These are phyloP conservation scores for Astur gentilis DNA, from an alignment of 2,113 vertebrate species.

Conservation along the genomic window DNA sequence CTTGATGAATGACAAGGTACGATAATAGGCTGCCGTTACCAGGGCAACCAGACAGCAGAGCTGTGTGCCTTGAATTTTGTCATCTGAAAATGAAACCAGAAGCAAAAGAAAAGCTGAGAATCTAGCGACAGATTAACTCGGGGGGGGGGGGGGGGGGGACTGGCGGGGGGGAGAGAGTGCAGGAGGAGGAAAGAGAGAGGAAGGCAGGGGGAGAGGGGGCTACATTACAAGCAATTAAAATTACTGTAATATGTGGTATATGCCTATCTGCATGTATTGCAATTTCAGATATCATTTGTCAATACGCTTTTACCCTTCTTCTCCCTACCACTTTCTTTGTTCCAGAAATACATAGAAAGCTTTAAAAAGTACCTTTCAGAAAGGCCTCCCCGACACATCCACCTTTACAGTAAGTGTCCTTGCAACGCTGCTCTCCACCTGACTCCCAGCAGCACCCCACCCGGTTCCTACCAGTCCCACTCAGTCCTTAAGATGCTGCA, in stretches of 20 bases:
- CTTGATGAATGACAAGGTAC: conserved; percentile 99
- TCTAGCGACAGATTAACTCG: conserved; percentile 78
- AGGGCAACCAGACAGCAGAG: conserved; percentile 94
- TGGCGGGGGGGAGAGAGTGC: not conserved
- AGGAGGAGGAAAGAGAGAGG: conserved; percentile 25
- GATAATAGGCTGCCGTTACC: conserved; percentile 95
- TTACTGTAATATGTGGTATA: conserved; percentile 18
- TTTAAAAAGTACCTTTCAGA: not conserved
- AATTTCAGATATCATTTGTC: conserved; percentile 28
- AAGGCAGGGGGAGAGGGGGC: not conserved
- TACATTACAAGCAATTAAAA: conserved; percentile 74
- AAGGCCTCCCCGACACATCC: not conserved
- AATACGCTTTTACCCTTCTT: not conserved
- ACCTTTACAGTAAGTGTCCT: not conserved
- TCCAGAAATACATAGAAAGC: not conserved
- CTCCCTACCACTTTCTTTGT: conserved; percentile 24
- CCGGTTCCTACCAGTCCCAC: not conserved
- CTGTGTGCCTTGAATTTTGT: conserved; percentile 87
- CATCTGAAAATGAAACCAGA: conserved; percentile 91
- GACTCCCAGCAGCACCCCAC: not conserved
- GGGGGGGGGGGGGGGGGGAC: not conserved
- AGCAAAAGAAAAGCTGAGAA: conserved; percentile 82
- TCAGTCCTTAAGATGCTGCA: not conserved
- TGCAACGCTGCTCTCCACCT: not conserved
- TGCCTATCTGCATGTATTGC: not conserved